These are phyloP conservation scores for Salticus scenicus DNA, from an alignment of 2,888 invertebrate genomes.

Conservation along the genomic window DNA sequence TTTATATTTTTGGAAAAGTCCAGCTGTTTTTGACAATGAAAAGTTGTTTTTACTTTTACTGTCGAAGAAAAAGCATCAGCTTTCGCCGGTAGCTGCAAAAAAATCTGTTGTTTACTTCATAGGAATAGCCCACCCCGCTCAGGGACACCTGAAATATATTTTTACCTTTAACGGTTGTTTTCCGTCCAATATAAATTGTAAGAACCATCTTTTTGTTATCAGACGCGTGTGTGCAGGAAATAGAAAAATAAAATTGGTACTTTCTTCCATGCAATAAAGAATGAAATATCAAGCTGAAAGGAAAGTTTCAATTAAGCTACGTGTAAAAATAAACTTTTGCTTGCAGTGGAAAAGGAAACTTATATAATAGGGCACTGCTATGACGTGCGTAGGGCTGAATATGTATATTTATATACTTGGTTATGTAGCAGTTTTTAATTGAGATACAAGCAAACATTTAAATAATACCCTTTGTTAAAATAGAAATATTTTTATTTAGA, in stretches of 20 bases:
- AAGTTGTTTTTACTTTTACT: constrained; percentile 5
- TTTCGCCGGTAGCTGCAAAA: neutral
- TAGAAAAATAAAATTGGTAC: neutral
- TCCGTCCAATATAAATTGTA: neutral
- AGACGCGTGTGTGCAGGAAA: neutral
- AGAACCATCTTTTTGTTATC: neutral
- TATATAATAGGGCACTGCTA: too few relatives aligned
- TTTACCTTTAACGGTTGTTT: neutral
- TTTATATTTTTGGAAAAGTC: neutral
- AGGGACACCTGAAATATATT: neutral
- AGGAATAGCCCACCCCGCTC: neutral
- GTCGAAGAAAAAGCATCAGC: neutral
- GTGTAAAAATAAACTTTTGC: too few relatives aligned
- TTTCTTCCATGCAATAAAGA: too few relatives aligned
- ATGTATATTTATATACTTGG: too few relatives aligned
- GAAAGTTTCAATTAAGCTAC: too few relatives aligned
- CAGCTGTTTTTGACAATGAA: neutral
- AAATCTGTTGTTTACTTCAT: constrained; percentile 3
- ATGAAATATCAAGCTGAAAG: too few relatives aligned
- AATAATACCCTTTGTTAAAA: too few relatives aligned
- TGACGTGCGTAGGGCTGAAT: too few relatives aligned
- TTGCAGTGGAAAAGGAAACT: too few relatives aligned
- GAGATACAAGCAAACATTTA: too few relatives aligned
- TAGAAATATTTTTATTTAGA: too few relatives aligned
- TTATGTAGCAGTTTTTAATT: too few relatives aligned